Evolutionary conservation across 1,140 invertebrate species (phyloP).

Genomic region (Drosophila navojoa): DNA sequence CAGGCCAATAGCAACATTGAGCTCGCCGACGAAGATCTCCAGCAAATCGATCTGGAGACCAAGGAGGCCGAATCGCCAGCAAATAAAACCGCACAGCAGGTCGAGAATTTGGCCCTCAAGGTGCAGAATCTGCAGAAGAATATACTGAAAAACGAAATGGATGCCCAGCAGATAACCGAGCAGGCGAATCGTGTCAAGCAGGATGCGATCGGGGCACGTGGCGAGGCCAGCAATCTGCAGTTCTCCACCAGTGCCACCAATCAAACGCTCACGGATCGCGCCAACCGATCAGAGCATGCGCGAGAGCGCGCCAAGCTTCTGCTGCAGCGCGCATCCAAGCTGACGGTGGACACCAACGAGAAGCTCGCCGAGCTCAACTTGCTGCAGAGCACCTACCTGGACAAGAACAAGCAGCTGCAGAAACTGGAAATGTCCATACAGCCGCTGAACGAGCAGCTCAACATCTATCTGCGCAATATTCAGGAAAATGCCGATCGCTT

Average conservation of each 20-base stretch:
- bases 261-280: constrained; percentile 86
- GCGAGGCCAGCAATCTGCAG: constrained; percentile 70
- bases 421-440: constrained; percentile 84
- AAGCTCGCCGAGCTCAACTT: constrained; percentile 88
- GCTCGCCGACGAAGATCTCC: constrained; percentile 90
- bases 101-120: constrained; percentile 87
- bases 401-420: constrained; percentile 84
- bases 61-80: constrained; percentile 89
- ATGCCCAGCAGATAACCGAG: constrained; percentile 86
- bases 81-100: constrained; percentile 88
- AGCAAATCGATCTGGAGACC: constrained; percentile 88
- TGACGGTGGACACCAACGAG: constrained; percentile 90
- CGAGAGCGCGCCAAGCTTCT: constrained; percentile 90
- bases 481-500: constrained; percentile 85
- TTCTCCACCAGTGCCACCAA: constrained; percentile 85
- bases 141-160: constrained; percentile 89
- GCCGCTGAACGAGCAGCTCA: constrained; percentile 85
- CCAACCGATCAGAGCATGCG: constrained; percentile 87
- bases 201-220: constrained; percentile 83
- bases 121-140: constrained; percentile 90
- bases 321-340: constrained; percentile 89
- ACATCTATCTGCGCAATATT: constrained; percentile 85
- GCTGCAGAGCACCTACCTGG: constrained; percentile 83
- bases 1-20: constrained; percentile 92
- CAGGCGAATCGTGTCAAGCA: constrained; percentile 85